Evolutionary conservation across 2,888 invertebrate species (phyloP).

Genomic region (Copidosoma aretas): DNA sequence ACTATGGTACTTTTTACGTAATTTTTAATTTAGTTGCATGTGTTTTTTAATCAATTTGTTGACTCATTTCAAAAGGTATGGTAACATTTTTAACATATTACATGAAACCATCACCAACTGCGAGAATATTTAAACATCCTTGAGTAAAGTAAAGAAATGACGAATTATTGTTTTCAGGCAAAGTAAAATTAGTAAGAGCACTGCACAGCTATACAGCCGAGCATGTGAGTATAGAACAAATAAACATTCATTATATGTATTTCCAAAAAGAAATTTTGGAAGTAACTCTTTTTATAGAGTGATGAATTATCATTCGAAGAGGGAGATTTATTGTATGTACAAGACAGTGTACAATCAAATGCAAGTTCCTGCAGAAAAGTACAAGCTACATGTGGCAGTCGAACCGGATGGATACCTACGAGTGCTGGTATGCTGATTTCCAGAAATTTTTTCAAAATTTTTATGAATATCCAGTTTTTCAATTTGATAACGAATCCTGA

Average conservation of each 20-base stretch:
- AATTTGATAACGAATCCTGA: too few species aligned
- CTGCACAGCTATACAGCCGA: slow-evolving; percentile 67
- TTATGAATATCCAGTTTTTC: too few species aligned
- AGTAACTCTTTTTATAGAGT: slow-evolving; percentile 53
- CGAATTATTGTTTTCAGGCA: slow-evolving; percentile 56
- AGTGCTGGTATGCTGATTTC: slow-evolving; percentile 65
- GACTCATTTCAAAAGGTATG: too few species aligned
- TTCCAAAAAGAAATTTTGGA: not conserved
- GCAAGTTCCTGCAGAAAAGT: slow-evolving; percentile 62
- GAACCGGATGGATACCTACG: slow-evolving; percentile 67
- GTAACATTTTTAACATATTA: too few species aligned
- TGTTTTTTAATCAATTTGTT: too few species aligned
- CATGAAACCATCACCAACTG: too few species aligned
- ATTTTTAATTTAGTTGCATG: too few species aligned
- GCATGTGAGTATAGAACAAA: slow-evolving; percentile 61
- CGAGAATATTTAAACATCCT: not conserved
- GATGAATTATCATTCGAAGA: slow-evolving; percentile 72
- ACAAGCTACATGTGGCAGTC: slow-evolving; percentile 66
- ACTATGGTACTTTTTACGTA: not conserved
- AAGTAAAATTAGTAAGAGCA: slow-evolving; percentile 67
- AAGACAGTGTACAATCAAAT: slow-evolving; percentile 62
- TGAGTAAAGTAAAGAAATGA: slow-evolving; percentile 19
- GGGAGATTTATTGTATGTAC: slow-evolving; percentile 69
- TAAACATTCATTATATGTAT: slow-evolving; percentile 18
- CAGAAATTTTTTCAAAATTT: not conserved